phyloP scores from a whole-genome alignment of 64 coral and sea anemone genomes.

The Pocillopora verrucosa region DNA sequence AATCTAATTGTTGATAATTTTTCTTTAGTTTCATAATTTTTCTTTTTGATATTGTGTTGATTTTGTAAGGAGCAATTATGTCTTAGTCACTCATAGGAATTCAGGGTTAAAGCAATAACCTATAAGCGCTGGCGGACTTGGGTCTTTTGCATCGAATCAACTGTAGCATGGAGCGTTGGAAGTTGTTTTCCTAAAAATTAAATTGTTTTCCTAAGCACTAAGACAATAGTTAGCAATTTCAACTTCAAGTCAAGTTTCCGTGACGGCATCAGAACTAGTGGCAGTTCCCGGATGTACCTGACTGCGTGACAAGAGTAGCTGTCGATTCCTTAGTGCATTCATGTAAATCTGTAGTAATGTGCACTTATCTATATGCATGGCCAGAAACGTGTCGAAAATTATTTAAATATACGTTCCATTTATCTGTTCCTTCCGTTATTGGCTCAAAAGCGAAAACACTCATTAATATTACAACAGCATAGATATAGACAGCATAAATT shows the following conservation, averaged over 20 bases:
- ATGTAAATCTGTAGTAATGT: constrained; percentile 39
- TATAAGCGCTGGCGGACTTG: not conserved
- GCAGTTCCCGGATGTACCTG: constrained; percentile 21
- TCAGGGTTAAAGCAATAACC: not conserved
- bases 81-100: too few species aligned
- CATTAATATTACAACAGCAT: constrained; percentile 26
- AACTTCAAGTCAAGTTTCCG: constrained; percentile 35
- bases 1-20: too few species aligned
- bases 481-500: constrained; percentile 27
- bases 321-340: constrained; percentile 16
- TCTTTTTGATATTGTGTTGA: too few species aligned
- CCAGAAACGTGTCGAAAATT: constrained; percentile 26
- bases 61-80: too few species aligned
- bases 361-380: constrained; percentile 27
- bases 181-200: not conserved
- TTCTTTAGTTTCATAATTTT: too few species aligned
- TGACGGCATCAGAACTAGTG: not conserved
- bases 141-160: constrained; percentile 44
- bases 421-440: not conserved
- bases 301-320: constrained; percentile 11
- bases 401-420: constrained; percentile 40
- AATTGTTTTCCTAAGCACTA: constrained; percentile 18
- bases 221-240: constrained; percentile 47
- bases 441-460: not conserved
- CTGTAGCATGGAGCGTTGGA: constrained; percentile 30